Base-by-base conservation (phyloP, 2,888 invertebrate species). In the Melinopterus prodromus region DNA sequence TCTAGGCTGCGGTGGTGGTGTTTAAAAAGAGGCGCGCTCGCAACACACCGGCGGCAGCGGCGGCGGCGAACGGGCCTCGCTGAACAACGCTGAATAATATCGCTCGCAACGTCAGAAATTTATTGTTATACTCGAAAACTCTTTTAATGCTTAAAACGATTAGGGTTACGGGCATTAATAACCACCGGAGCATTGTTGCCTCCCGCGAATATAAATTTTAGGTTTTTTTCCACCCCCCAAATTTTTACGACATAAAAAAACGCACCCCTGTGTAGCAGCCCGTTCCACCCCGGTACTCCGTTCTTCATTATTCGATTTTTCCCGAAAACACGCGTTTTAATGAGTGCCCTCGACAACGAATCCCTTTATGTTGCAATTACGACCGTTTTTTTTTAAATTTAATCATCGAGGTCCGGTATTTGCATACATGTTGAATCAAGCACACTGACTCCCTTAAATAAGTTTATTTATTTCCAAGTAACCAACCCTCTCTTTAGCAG, bases 111-210 rank as follows among this genome's bases (percentile, higher is more conserved):
- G 53, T 53, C 53, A 53, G 53, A 53, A 53, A 53, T 53, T 53
- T 53, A 53, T 53, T 53, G 53, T 53, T 53, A 53, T 53, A 53
- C 53, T 53, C 53, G 53, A 53, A 53, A 53, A 53, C 53, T 53
- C 53, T 53, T 53, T 53, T 53, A 53, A 53, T 53, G 53, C 53
- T 53, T 53, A 53, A 53, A 53, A 53, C 53, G 53, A 53, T 53
- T 53, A 53, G 53, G 53, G 53, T 53, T 53, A 12, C 53, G 53
- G 53, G 53, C 53, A 53, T 53, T 53, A 53, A 53, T 53, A 53
- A 53, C 53, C 53, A 53, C 53, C 53, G 53, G 53, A 53, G 53
- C 53, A 53, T 53, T 53, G 53, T 53, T 53, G 53, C 53, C 53
- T 53, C 53, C 5, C 53, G 53, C 53, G 53, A 53, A 53, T 53